Base-by-base conservation (phyloP, 2,888 invertebrate genomes). In the Arctia plantaginis region DNA sequence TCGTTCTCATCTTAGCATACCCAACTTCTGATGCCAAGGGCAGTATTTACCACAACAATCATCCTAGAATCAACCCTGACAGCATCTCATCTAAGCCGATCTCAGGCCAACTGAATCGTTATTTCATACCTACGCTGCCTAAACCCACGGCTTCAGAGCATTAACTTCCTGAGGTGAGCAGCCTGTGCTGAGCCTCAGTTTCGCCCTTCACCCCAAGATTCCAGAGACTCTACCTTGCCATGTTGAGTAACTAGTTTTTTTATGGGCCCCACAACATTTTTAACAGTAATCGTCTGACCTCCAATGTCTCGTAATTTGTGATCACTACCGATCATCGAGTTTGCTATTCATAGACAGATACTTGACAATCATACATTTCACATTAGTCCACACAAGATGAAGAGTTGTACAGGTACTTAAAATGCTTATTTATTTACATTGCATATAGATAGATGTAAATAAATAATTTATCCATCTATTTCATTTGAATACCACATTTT, bases 1-100 rank as follows among this genome's bases (percentile, higher is more conserved):
- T 69, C 72, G 69, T 77, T 74, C 71, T 74, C 69, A 73, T 68
- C 69, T 64, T 74, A 68, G 59, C 64, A 62, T 71, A 74, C 71
- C 67, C 41, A 72, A 66, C 74, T 73, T 69, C 72, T 69, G 73
- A 71, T 66, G 71, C 73, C 65, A 64, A 68, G 68, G 35, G 69
- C 76, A 71, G 51, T 51, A 68, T 66, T 69, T 71, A 67, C 55
- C 72, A 75, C 72, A 72, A 72, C 64, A 70, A 51, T 33, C 76
- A 76, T 67, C 51, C 27, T 69, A 75, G 55, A 72, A 51, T 72
- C 76, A 68, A 64, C 66, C 65, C 59, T 71, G 51, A 68, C 64
- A 65, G 67, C 71, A 67, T 59, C 62, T 73, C 76, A 70, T 72
- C 76, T 67, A 67, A 72, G 44, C 72, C n/a, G 72, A 59, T 74